Percentiles rank a stretch among this genome's conserved stretches.
Evolutionary conservation across 2,888 invertebrate genomes (phyloP).

Genomic region (Acanthosepion pharaonis): DNA sequence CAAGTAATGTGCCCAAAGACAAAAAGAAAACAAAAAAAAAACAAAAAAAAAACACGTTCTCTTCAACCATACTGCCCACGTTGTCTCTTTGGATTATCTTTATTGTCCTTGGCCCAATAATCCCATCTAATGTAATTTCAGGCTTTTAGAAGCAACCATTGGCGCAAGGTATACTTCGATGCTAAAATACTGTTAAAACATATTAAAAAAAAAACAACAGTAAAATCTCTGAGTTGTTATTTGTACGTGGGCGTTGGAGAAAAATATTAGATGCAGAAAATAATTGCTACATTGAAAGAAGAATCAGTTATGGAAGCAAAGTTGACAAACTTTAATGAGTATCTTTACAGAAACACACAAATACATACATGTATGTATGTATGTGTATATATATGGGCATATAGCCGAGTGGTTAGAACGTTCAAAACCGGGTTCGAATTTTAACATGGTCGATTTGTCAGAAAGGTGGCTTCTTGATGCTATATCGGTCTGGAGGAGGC

Average conservation of each 20-base stretch:
- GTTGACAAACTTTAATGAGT: background rate
- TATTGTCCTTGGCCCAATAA: constrained; percentile 23
- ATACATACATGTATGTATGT: background rate
- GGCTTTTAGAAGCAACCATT: background rate
- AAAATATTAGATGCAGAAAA: background rate
- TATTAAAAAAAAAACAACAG: background rate
- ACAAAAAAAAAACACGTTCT: background rate
- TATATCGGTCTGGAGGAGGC: no score
- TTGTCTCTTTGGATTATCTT: background rate
- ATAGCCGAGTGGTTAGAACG: no score
- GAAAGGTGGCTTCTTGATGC: no score
- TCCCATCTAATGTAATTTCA: constrained; percentile 20
- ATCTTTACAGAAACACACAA: background rate
- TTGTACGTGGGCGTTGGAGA: background rate
- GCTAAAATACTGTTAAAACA: background rate
- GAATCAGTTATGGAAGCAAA: background rate
- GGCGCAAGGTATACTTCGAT: background rate
- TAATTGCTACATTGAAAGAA: background rate
- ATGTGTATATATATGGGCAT: background rate
- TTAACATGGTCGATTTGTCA: no score
- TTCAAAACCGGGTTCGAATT: no score
- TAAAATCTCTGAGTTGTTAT: background rate
- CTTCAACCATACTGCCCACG: background rate
- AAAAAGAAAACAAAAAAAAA: no score
- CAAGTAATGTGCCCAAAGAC: background rate